Percentiles rank a stretch among this genome's conserved stretches.
These are phyloP conservation scores for Tapirus terrestris DNA, from an alignment of 2,113 vertebrate species.

Conservation along the genomic window DNA sequence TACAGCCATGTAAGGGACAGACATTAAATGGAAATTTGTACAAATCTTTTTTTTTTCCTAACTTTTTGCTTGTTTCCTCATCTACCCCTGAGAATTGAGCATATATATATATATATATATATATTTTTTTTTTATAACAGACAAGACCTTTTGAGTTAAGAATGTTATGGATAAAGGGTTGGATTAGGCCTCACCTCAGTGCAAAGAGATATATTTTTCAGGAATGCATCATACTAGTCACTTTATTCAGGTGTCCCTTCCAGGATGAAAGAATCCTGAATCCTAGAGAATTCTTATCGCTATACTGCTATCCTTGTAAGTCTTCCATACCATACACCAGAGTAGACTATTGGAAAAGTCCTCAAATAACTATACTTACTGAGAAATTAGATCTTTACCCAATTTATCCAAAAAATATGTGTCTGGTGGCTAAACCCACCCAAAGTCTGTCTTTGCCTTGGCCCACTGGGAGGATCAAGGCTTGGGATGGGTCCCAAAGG, in stretches of 20 bases:
- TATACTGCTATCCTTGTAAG: not conserved
- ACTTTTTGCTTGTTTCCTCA: not conserved
- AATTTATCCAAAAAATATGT: not conserved
- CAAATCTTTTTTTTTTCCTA: not conserved
- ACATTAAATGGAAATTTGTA: not conserved
- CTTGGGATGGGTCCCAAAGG: not conserved
- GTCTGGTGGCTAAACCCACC: not conserved
- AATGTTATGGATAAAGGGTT: not conserved
- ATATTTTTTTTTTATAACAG: not conserved
- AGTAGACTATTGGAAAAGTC: not conserved
- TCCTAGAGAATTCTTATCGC: not conserved
- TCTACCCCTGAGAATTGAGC: not conserved
- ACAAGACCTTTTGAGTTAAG: not conserved
- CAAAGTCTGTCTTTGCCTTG: not conserved
- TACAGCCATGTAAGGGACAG: not conserved
- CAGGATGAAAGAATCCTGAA: not conserved
- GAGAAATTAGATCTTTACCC: conserved; percentile 16
- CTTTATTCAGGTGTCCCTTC: not conserved
- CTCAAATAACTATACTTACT: not conserved
- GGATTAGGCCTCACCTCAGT: not conserved
- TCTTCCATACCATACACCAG: not conserved
- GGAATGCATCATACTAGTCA: not conserved
- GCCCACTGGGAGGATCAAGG: not conserved
- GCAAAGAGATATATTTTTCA: not conserved
- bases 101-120: too few relatives aligned